Evolutionary conservation across 2,888 invertebrate species (phyloP), one percentile per base, ranked within the genome.

Genomic region (Melinaea marsaeus): DNA sequence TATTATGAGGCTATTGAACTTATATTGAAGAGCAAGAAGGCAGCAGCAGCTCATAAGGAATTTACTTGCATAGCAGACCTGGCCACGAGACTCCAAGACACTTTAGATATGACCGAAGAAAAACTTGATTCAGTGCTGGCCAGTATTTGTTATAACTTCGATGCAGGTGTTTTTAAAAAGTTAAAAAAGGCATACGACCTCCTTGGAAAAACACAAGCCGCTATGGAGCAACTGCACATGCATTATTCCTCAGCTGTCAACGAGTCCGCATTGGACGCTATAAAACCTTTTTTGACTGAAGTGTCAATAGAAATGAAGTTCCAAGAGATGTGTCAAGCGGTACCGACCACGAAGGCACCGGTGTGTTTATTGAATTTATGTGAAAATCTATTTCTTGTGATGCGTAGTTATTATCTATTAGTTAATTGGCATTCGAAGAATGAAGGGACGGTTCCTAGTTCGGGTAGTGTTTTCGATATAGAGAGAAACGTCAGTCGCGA

Each of bases 151-250:
- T 92, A 93, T 62, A 93, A 93, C 72, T 98, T 97, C 79, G 95
- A 98, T 75, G 92, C 93, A 33, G 92, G 92, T 11, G 94, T 94
- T 5, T 99, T 98, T 79, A 92, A 93, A 9, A 95, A 97, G 72
- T 88, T 99, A 0, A 96, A 97, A 77, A 94, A 93, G 71, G 99
- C 99, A 0, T 99, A 98, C 79, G 93, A 93, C 48, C 89, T 98
- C 33, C 85, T 99, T 3, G 98, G 97, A 0, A 99, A 99, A 85
- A 96, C 96, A 0, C 95, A 98, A 84, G 94, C 95, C 2, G 97
- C 98, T 0, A 96, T 98, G 94, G 98, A 99, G 81, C 98, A 98
- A 80, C 84, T 99, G 9, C 97, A 97, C 73, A 98, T 99, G 93
- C 98, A 98, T 81, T 98, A 97, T 76, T 96, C 97, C 0, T 97